Percentiles rank a stretch among this genome's conserved stretches.
Conservation (phyloP, 92 coral and sea anemone genomes). For the Epizoanthus illoricatus region DNA sequence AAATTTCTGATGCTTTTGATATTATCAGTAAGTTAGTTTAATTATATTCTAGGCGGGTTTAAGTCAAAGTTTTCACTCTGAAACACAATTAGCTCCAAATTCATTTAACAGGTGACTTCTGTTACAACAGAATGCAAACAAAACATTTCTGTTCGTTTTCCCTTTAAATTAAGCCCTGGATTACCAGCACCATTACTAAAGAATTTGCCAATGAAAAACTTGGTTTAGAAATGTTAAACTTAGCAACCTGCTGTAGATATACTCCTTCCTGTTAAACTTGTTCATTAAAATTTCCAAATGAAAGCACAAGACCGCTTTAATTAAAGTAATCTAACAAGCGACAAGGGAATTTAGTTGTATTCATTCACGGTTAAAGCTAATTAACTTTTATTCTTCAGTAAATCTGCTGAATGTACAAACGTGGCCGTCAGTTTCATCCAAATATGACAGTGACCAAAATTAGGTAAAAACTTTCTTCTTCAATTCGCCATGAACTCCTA, state of each 20-base stretch:
- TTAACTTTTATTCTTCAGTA: slow-evolving; percentile 3
- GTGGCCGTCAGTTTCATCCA: neutral
- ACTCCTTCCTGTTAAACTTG: neutral
- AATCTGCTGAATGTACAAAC: neutral
- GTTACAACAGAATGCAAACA: neutral
- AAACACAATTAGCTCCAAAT: neutral
- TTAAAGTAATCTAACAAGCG: slow-evolving; percentile 24
- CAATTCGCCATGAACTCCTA: too few relatives aligned
- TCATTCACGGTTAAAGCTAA: slow-evolving; percentile 10
- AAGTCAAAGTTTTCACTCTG: neutral
- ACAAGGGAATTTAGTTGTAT: slow-evolving; percentile 17
- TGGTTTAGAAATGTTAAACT: neutral
- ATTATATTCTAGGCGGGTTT: too few relatives aligned
- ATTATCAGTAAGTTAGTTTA: neutral
- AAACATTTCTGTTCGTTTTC: too few relatives aligned
- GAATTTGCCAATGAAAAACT: neutral
- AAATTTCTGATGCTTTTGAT: neutral
- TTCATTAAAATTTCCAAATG: slow-evolving; percentile 21
- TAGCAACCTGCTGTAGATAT: neutral
- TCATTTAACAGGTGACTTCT: neutral
- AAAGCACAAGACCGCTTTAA: slow-evolving; percentile 19
- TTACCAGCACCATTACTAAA: neutral
- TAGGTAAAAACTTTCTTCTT: neutral
- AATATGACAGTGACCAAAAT: neutral
- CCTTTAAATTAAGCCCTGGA: neutral